Conservation (phyloP, 2,113 vertebrate genomes). For the Xiphorhynchus elegans region DNA sequence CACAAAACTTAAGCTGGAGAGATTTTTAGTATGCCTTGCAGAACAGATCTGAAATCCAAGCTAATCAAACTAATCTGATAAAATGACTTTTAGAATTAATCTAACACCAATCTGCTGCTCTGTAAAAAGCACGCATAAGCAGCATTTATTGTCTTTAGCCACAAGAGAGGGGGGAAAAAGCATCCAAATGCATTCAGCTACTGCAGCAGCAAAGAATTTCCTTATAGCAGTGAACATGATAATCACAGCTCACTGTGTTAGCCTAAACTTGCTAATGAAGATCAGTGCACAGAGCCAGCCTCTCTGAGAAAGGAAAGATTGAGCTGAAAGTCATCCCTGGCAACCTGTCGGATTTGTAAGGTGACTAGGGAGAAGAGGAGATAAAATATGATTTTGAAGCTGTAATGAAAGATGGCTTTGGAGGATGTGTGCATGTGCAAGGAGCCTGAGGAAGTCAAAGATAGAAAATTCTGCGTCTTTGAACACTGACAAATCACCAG, state of each 20-base stretch:
- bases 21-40: neutral
- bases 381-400: neutral
- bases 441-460: neutral
- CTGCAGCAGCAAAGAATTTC: neutral
- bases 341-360: neutral
- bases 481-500: slow-evolving; percentile 23
- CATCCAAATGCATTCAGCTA: neutral
- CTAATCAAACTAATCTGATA: neutral
- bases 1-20: neutral
- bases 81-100: slow-evolving; percentile 27
- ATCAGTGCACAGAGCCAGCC: neutral
- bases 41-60: slow-evolving; percentile 9
- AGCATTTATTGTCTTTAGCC: neutral
- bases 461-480: neutral
- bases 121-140: neutral
- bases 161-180: neutral
- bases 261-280: neutral
- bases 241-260: neutral
- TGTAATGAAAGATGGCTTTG: slow-evolving; percentile 12
- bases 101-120: neutral
- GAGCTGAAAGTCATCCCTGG: neutral
- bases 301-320: neutral
- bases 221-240: neutral
- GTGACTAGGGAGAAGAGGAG: neutral
- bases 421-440: neutral